These are phyloP conservation scores for Cabera pusaria DNA, from an alignment of 2,888 invertebrate genomes.

Conservation along the genomic window DNA sequence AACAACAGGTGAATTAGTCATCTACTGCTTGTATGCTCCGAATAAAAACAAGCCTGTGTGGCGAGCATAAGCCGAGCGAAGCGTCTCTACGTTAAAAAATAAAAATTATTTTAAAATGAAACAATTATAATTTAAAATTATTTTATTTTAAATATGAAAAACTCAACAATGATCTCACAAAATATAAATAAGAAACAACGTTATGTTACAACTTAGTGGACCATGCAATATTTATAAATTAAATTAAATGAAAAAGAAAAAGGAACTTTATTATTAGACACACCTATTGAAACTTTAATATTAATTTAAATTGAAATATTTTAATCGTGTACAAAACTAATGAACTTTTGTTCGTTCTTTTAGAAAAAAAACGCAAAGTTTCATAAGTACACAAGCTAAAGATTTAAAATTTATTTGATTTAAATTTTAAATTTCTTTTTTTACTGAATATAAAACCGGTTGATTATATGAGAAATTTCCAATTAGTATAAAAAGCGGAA, in stretches of 20 bases:
- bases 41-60: no score
- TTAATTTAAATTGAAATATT: conserved; percentile 20
- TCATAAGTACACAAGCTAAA: conserved; percentile 49
- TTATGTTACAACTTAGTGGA: conserved; percentile 52
- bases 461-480: conserved; percentile 11
- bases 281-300: conserved; percentile 33
- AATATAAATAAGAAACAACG: conserved; percentile 57
- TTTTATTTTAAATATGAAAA: conserved; percentile 70
- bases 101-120: conserved; percentile 29
- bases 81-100: no score
- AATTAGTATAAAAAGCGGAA: conserved; percentile 53
- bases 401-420: conserved; percentile 4
- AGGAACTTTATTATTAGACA: conserved; percentile 46
- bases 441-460: not conserved
- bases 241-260: conserved; percentile 34
- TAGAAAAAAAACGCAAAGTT: conserved; percentile 61
- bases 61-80: no score
- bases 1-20: no score
- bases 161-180: conserved; percentile 78
- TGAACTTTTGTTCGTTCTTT: conserved; percentile 61
- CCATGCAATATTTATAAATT: conserved; percentile 47
- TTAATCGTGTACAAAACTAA: conserved; percentile 45
- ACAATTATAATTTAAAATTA: conserved; percentile 36
- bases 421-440: conserved; percentile 1
- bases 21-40: no score